Evolutionary conservation across 1,140 invertebrate species (phyloP).

Genomic region (Apis dorsata): DNA sequence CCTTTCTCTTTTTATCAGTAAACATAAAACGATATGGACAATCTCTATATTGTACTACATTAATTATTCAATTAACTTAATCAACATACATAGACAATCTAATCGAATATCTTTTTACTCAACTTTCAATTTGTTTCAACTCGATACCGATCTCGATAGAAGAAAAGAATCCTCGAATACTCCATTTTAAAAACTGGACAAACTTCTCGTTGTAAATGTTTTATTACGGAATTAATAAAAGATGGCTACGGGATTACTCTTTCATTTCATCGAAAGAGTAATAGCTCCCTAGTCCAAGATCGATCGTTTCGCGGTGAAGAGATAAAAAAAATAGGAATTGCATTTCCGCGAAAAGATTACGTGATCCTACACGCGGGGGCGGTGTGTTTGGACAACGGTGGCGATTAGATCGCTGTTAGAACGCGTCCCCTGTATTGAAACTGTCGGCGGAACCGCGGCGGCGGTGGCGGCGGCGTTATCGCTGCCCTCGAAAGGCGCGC

Average conservation of each 20-base stretch:
- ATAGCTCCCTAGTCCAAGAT: not conserved
- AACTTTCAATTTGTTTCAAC: too few relatives aligned
- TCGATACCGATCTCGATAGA: too few relatives aligned
- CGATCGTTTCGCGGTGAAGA: not conserved
- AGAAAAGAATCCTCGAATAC: too few relatives aligned
- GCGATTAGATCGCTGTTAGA: slow-evolving; percentile 63
- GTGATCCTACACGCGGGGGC: slow-evolving; percentile 6
- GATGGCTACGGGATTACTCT: too few relatives aligned
- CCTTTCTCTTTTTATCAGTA: too few relatives aligned
- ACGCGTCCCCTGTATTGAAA: slow-evolving; percentile 44
- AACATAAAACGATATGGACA: too few relatives aligned
- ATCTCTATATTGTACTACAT: too few relatives aligned
- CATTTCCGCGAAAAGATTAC: slow-evolving; percentile 47
- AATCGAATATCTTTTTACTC: too few relatives aligned
- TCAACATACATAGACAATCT: too few relatives aligned
- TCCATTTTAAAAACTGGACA: not conserved
- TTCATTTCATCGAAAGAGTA: slow-evolving; percentile 12
- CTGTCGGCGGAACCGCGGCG: slow-evolving; percentile 19
- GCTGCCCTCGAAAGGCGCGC: not conserved
- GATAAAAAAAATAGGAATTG: not conserved
- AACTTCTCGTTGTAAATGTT: not conserved
- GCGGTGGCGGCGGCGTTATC: slow-evolving; percentile 19
- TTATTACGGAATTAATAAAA: not conserved
- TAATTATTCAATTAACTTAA: too few relatives aligned
- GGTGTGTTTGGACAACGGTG: slow-evolving; percentile 35